phyloP scores from a whole-genome alignment of 2,888 invertebrate species.

The Iselma pallidipennis region DNA sequence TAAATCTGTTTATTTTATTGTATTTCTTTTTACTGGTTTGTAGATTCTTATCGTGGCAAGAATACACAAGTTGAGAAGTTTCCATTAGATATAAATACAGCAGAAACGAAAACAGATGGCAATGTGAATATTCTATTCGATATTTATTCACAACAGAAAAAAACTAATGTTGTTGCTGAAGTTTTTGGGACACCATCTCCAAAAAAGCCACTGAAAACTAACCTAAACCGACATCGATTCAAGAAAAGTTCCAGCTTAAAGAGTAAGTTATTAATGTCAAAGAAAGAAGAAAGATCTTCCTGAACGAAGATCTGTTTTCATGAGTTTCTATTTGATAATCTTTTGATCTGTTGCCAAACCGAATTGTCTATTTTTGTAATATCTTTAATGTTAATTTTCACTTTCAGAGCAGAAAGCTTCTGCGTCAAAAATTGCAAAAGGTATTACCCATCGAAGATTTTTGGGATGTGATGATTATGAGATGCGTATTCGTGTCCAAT shows the following conservation, averaged over 20 bases:
- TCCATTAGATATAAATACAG: conserved; percentile 73
- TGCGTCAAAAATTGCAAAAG: conserved; percentile 34
- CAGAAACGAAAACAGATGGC: conserved; percentile 73
- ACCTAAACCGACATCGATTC: not conserved
- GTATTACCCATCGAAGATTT: conserved; percentile 59
- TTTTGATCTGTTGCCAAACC: conserved; percentile 6
- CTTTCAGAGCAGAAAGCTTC: conserved; percentile 24
- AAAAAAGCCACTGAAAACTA: conserved; percentile 53
- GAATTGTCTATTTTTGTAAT: no score
- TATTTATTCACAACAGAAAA: conserved; percentile 60
- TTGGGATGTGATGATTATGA: conserved; percentile 60
- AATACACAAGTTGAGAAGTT: conserved; percentile 77
- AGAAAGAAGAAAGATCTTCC: no score
- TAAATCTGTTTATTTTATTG: conserved; percentile 1
- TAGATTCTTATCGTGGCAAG: conserved; percentile 63
- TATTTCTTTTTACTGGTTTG: conserved; percentile 36
- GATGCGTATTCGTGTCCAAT: conserved; percentile 67
- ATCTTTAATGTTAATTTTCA: no score
- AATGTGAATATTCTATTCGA: conserved; percentile 70
- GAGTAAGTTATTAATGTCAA: conserved; percentile 23
- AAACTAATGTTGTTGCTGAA: conserved; percentile 57
- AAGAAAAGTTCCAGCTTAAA: not conserved
- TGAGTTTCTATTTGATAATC: not conserved
- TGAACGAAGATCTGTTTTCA: not conserved
- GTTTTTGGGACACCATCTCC: conserved; percentile 58